phyloP scores from a whole-genome alignment of 2,888 invertebrate genomes.

The Callosobruchus maculatus region DNA sequence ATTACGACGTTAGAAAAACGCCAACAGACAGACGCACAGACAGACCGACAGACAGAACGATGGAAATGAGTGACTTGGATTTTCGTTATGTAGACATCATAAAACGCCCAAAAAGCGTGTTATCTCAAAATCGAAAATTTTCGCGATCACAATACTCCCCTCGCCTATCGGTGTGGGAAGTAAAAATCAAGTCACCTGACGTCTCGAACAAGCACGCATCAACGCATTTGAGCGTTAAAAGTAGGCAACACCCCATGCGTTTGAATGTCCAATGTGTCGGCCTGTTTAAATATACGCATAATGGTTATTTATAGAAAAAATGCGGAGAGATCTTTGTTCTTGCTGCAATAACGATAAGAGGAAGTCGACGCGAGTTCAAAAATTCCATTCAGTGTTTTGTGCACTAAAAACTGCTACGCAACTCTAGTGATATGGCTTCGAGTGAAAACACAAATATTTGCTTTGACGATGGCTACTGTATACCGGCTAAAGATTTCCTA shows the following conservation, averaged over 20 bases:
- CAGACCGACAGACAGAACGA: no score
- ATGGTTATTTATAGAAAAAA: not conserved
- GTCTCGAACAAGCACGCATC: no score
- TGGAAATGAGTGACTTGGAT: no score
- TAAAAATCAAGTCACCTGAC: no score
- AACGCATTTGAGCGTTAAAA: not conserved
- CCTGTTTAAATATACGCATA: not conserved
- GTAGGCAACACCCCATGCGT: not conserved
- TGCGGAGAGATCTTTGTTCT: not conserved
- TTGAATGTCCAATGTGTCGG: not conserved
- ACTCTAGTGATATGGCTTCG: not conserved
- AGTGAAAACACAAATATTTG: slow-evolving; percentile 11
- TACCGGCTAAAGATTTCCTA: slow-evolving; percentile 10
- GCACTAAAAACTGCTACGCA: not conserved
- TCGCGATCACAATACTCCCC: no score
- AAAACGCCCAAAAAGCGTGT: no score
- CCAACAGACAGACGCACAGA: no score
- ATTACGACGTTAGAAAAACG: no score
- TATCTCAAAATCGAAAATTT: no score
- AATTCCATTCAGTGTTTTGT: not conserved
- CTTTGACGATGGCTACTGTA: slow-evolving; percentile 19
- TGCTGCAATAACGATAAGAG: not conserved
- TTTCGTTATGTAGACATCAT: no score
- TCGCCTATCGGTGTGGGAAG: no score
- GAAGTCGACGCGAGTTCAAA: not conserved